A percentile compares a stretch with the other conserved stretches of the same genome.
Conservation (phyloP, 2,797 vertebrate species). For the Falco novaeseelandiae region DNA sequence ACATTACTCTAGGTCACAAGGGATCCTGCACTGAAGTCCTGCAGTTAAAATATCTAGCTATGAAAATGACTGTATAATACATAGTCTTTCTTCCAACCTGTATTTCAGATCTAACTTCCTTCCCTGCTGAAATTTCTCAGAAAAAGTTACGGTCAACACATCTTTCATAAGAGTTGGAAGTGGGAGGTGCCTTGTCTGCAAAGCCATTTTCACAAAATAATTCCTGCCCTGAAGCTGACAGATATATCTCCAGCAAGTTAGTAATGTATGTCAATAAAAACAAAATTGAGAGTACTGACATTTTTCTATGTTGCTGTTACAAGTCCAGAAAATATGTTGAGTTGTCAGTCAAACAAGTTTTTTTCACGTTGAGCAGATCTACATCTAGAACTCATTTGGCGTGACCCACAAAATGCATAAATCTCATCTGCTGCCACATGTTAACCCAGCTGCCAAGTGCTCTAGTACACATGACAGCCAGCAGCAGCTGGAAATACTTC, state of each 20-base stretch:
- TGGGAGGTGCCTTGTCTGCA: not conserved
- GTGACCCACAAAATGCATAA: not conserved
- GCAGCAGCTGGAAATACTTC: not conserved
- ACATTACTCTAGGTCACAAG: not conserved
- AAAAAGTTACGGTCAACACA: not conserved
- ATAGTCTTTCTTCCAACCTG: not conserved
- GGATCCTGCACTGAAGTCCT: not conserved
- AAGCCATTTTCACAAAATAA: not conserved
- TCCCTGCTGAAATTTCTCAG: not conserved
- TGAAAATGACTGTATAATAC: not conserved
- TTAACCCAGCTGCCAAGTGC: not conserved
- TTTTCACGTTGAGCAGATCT: not conserved
- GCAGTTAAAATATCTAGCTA: not conserved
- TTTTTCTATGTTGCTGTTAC: not conserved
- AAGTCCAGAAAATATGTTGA: not conserved
- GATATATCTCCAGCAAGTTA: not conserved
- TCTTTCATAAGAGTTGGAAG: not conserved
- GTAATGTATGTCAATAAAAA: not conserved
- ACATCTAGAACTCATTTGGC: not conserved
- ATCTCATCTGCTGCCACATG: not conserved
- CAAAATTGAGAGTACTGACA: not conserved
- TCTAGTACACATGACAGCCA: not conserved
- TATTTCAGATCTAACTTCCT: not conserved
- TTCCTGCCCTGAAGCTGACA: not conserved
- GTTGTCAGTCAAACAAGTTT: not conserved